A percentile compares a stretch with the other conserved stretches of the same genome.
These are phyloP conservation scores for Malurus leucopterus DNA, from an alignment of 2,797 vertebrate genomes.

Conservation along the genomic window DNA sequence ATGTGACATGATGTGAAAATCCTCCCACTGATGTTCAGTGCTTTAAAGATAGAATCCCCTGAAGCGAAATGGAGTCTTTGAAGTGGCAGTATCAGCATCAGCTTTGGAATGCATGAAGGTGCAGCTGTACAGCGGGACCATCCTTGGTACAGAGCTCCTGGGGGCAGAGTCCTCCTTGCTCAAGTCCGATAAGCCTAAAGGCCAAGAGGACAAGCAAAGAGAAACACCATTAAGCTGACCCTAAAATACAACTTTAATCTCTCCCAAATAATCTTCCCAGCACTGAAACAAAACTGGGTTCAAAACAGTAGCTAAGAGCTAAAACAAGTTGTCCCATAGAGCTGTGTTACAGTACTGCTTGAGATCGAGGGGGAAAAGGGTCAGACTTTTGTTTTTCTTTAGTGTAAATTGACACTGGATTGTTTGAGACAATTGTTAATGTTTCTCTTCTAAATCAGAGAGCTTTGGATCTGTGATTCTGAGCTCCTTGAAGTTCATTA, in stretches of 20 bases:
- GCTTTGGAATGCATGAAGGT: slow-evolving; percentile 39
- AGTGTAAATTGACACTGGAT: background rate
- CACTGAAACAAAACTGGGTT: background rate
- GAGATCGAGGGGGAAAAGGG: background rate
- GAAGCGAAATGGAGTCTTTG: slow-evolving; percentile 60
- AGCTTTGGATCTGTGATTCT: background rate
- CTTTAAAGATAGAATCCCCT: slow-evolving; percentile 64
- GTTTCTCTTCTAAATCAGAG: background rate
- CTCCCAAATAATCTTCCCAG: background rate
- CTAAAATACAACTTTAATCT: slow-evolving; percentile 8
- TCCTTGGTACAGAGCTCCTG: background rate
- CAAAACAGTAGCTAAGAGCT: background rate
- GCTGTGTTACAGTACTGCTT: background rate
- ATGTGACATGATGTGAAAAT: slow-evolving; percentile 57
- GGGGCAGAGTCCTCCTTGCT: background rate
- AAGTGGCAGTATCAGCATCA: slow-evolving; percentile 51
- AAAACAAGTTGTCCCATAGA: background rate
- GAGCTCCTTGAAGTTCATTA: slow-evolving; percentile 14
- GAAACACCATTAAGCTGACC: background rate
- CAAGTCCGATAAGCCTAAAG: background rate
- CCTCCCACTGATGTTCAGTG: slow-evolving; percentile 48
- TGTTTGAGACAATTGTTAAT: background rate
- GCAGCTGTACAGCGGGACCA: background rate
- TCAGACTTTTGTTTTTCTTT: background rate
- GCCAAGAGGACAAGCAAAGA: background rate